Evolutionary conservation across 2,113 vertebrate species (phyloP).

Genomic region (Laticauda colubrina): DNA sequence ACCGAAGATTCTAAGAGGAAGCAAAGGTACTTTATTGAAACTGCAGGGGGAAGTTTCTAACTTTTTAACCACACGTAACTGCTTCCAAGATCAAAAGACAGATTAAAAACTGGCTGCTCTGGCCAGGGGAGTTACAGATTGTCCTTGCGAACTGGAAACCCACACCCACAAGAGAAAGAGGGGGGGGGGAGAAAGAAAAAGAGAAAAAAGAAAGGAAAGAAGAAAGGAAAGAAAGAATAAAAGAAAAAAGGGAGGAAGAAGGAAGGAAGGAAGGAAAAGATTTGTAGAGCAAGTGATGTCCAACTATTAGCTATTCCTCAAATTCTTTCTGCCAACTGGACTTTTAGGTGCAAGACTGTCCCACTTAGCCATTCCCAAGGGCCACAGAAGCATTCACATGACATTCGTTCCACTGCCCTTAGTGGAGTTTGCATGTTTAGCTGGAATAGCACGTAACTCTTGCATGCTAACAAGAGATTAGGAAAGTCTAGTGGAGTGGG

Average conservation of each 20-base stretch:
- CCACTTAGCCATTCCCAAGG: not conserved
- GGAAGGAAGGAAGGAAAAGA: no score
- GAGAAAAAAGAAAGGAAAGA: not conserved
- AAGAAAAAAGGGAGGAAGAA: not conserved
- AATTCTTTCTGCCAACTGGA: not conserved
- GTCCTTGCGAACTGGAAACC: not conserved
- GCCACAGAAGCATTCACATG: conserved; percentile 6
- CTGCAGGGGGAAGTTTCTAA: not conserved
- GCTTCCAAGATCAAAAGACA: conserved; percentile 6
- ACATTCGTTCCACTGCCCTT: not conserved
- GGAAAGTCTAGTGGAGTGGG: not conserved
- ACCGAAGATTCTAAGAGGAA: not conserved
- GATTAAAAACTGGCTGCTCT: not conserved
- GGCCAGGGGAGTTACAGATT: not conserved
- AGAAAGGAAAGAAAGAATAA: no score
- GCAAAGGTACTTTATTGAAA: not conserved
- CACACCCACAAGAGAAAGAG: not conserved
- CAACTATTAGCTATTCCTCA: not conserved
- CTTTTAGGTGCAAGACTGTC: not conserved
- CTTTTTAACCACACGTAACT: not conserved
- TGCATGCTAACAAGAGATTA: not conserved
- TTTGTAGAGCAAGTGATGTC: not conserved
- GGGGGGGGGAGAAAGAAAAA: no score
- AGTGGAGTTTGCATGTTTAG: not conserved
- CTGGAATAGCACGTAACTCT: not conserved